Evolutionary conservation across 2,797 vertebrate genomes (phyloP).

Genomic region (Hybognathus amarus): DNA sequence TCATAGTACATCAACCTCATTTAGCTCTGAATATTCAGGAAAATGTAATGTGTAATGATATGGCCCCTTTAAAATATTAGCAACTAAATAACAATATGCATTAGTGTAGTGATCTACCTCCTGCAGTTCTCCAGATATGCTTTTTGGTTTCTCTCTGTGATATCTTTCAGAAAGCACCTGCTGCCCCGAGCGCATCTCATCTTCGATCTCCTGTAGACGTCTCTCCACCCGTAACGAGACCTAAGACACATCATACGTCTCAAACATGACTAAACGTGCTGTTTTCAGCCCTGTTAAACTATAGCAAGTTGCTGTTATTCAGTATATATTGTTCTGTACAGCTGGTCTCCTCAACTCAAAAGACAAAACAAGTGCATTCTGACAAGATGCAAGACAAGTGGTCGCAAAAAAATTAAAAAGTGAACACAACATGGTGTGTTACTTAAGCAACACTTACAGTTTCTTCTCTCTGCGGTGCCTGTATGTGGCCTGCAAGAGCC

Average conservation of each 20-base stretch:
- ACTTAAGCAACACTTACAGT: constrained; percentile 77
- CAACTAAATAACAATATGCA: background rate
- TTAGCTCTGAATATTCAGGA: background rate
- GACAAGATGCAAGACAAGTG: background rate
- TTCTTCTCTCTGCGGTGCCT: constrained; percentile 80
- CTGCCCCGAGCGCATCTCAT: constrained; percentile 80
- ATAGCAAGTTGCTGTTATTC: background rate
- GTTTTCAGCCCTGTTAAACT: background rate
- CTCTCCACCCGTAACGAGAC: constrained; percentile 86
- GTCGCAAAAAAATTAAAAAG: background rate
- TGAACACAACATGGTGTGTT: background rate
- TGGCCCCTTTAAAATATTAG: background rate
- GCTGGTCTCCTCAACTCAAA: background rate
- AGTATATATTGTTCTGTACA: background rate
- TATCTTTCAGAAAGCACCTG: constrained; percentile 71
- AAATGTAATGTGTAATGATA: background rate
- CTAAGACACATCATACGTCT: constrained; percentile 67
- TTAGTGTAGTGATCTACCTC: constrained; percentile 78
- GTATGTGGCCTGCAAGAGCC: constrained; percentile 80
- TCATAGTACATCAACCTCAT: background rate
- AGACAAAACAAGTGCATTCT: background rate
- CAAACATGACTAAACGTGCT: background rate
- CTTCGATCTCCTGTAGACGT: constrained; percentile 88
- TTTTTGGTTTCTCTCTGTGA: constrained; percentile 76
- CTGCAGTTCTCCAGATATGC: constrained; percentile 80